A percentile compares a stretch with the other conserved stretches of the same genome.
These are phyloP conservation scores for Scaptomyza caliginosa DNA, from an alignment of 2,888 invertebrate genomes.

Conservation along the genomic window DNA sequence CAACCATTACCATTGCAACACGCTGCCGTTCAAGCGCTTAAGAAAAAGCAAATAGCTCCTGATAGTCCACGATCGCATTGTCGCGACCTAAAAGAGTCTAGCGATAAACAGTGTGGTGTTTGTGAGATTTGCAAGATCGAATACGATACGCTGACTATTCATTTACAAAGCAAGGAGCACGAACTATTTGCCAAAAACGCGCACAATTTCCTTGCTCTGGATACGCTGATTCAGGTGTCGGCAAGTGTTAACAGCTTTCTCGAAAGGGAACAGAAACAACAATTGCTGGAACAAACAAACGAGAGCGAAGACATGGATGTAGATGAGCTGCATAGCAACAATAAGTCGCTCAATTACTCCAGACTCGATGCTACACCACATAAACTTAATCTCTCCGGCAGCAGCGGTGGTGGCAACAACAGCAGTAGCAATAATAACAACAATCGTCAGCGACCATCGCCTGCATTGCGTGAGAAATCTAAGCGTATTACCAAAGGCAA, in stretches of 20 bases:
- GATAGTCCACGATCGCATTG: slow-evolving; percentile 57
- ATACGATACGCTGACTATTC: slow-evolving; percentile 89
- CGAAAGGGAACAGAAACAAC: slow-evolving; percentile 85
- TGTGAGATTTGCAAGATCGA: slow-evolving; percentile 92
- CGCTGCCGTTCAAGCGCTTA: slow-evolving; percentile 54
- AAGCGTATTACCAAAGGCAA: slow-evolving; percentile 81
- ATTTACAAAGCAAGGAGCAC: slow-evolving; percentile 90
- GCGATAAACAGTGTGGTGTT: slow-evolving; percentile 87
- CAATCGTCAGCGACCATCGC: slow-evolving; percentile 61
- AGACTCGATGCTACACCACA: slow-evolving; percentile 43
- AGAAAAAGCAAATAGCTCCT: slow-evolving; percentile 44
- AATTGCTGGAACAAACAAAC: slow-evolving; percentile 70
- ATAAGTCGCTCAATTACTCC: slow-evolving; percentile 14
- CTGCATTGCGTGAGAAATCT: slow-evolving; percentile 78
- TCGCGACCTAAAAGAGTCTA: slow-evolving; percentile 74
- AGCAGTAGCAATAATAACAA: slow-evolving; percentile 70
- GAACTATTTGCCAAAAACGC: slow-evolving; percentile 89
- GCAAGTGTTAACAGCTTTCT: slow-evolving; percentile 89
- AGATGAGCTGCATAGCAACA: slow-evolving; percentile 64
- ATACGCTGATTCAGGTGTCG: slow-evolving; percentile 88
- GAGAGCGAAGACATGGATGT: slow-evolving; percentile 74
- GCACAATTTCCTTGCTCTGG: slow-evolving; percentile 90
- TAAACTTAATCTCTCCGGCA: slow-evolving; percentile 72
- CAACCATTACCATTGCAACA: slow-evolving; percentile 31
- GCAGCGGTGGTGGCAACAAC: slow-evolving; percentile 55